Conservation (phyloP, 1,140 invertebrate species). For the Chironomus striatipennis region DNA sequence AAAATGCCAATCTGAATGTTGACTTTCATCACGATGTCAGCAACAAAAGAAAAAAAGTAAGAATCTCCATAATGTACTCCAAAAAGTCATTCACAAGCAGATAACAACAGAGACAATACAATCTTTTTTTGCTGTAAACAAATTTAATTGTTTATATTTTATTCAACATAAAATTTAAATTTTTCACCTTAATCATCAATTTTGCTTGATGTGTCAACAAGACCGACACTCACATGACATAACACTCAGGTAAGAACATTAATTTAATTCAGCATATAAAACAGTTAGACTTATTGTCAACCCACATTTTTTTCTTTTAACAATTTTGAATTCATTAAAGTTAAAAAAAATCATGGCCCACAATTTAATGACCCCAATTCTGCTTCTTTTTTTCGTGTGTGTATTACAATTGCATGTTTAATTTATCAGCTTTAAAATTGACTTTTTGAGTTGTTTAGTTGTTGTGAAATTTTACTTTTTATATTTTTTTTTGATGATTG, state of each 20-base stretch:
- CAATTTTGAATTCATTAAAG: not conserved
- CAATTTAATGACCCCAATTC: constrained; percentile 16
- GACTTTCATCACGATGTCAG: too few relatives aligned
- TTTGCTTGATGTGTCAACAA: not conserved
- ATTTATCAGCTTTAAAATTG: constrained; percentile 18
- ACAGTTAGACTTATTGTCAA: not conserved
- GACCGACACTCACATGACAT: not conserved
- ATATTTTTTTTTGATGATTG: too few relatives aligned
- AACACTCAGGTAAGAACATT: not conserved
- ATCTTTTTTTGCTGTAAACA: too few relatives aligned
- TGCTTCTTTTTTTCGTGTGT: not conserved
- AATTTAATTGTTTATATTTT: too few relatives aligned
- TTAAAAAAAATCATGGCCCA: not conserved
- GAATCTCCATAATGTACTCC: too few relatives aligned
- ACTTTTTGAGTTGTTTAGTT: too few relatives aligned
- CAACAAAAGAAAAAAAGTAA: too few relatives aligned
- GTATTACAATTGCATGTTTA: constrained; percentile 11
- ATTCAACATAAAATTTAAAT: not conserved
- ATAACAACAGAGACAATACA: too few relatives aligned
- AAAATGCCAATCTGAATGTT: too few relatives aligned
- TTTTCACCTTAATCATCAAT: not conserved
- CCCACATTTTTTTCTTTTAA: not conserved
- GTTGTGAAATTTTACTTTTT: too few relatives aligned
- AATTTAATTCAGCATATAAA: too few relatives aligned
- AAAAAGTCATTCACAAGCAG: too few relatives aligned